phyloP scores from a whole-genome alignment of 2,888 invertebrate species.

The Erannis defoliaria region DNA sequence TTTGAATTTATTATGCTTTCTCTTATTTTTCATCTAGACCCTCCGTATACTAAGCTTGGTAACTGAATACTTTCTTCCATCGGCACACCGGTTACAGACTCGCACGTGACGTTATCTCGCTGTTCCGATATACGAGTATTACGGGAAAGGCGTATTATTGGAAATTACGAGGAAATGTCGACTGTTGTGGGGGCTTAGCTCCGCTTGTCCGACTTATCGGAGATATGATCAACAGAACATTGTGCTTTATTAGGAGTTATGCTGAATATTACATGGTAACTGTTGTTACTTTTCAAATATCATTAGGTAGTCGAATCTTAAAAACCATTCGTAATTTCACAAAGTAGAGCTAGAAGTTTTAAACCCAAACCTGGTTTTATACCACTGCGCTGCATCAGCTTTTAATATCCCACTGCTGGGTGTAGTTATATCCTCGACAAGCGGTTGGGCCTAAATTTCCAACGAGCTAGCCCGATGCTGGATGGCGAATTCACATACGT shows the following conservation, averaged over 20 bases:
- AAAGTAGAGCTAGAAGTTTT: too few relatives aligned
- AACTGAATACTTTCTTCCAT: not conserved
- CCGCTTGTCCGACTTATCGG: slow-evolving; percentile 33
- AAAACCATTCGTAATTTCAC: too few relatives aligned
- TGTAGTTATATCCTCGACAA: too few relatives aligned
- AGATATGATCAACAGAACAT: slow-evolving; percentile 18
- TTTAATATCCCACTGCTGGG: too few relatives aligned
- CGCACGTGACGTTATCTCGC: slow-evolving; percentile 45
- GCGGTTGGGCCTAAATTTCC: too few relatives aligned
- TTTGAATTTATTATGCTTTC: too few relatives aligned
- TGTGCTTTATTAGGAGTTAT: slow-evolving; percentile 4
- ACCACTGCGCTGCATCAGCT: too few relatives aligned
- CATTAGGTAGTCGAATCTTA: too few relatives aligned
- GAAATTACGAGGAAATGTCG: slow-evolving; percentile 45
- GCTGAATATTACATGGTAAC: not conserved
- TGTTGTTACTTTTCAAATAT: not conserved
- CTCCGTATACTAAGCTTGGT: slow-evolving; percentile 5
- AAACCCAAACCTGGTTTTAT: too few relatives aligned
- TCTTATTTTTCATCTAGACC: too few relatives aligned
- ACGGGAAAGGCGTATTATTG: slow-evolving; percentile 47
- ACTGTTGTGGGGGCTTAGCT: slow-evolving; percentile 38
- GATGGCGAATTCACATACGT: too few relatives aligned
- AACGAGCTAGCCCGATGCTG: too few relatives aligned
- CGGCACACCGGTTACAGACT: slow-evolving; percentile 34
- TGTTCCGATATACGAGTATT: slow-evolving; percentile 42